These are phyloP conservation scores for Xiphias gladius DNA, from an alignment of 2,113 vertebrate genomes.

Conservation along the genomic window DNA sequence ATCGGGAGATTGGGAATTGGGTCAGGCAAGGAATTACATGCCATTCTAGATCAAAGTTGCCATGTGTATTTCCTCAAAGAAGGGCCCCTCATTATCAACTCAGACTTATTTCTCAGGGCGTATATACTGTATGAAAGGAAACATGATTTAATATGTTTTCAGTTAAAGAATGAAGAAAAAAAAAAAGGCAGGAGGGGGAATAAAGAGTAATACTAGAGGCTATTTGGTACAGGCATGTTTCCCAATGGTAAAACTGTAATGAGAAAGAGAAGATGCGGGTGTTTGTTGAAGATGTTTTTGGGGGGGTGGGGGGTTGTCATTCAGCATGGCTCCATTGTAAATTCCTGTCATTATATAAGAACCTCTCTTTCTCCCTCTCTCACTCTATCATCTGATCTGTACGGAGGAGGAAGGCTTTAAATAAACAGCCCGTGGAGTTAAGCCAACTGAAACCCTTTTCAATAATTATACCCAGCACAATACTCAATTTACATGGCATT, in stretches of 20 bases:
- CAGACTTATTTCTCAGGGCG: conserved; percentile 68
- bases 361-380: conserved; percentile 57
- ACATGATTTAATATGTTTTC: conserved; percentile 80
- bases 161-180: conserved; percentile 58
- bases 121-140: conserved; percentile 62
- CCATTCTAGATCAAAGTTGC: conserved; percentile 82
- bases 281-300: conserved; percentile 34
- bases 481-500: conserved; percentile 75
- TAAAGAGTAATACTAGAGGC: conserved; percentile 58
- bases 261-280: conserved; percentile 42
- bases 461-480: conserved; percentile 77
- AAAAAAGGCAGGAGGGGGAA: conserved; percentile 8
- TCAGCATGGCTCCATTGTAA: conserved; percentile 71
- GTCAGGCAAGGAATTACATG: conserved; percentile 82
- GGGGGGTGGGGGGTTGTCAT: conserved; percentile 49
- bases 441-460: conserved; percentile 77
- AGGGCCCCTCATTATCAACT: conserved; percentile 73
- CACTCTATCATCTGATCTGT: conserved; percentile 72
- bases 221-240: conserved; percentile 72
- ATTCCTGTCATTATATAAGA: conserved; percentile 81
- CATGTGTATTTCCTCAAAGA: conserved; percentile 77
- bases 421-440: conserved; percentile 72
- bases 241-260: conserved; percentile 72
- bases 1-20: conserved; percentile 81
- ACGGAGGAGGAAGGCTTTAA: conserved; percentile 71